A percentile compares a stretch with the other conserved stretches of the same genome.
phyloP scores from a whole-genome alignment of 2,888 invertebrate genomes.

The Apoderus coryli region DNA sequence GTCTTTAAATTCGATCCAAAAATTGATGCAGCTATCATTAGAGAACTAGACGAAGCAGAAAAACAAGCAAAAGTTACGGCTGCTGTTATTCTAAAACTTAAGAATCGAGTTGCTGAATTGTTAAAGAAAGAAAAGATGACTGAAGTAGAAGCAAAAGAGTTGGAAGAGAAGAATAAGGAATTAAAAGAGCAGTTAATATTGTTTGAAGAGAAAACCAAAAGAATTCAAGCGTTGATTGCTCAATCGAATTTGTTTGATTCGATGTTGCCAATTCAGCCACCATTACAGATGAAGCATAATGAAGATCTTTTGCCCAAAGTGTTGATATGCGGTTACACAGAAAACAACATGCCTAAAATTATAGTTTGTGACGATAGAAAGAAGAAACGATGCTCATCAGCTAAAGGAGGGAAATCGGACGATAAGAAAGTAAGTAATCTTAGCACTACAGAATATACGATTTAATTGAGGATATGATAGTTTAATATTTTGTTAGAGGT shows the following conservation, averaged over 20 bases:
- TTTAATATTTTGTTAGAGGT: too few species aligned
- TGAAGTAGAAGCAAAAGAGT: slow-evolving; percentile 39
- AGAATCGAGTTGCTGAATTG: slow-evolving; percentile 29
- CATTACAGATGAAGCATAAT: slow-evolving; percentile 18
- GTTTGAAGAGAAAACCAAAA: slow-evolving; percentile 44
- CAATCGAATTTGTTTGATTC: slow-evolving; percentile 29
- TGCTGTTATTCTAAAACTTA: slow-evolving; percentile 32
- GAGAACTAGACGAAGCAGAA: slow-evolving; percentile 35
- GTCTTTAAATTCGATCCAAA: slow-evolving; percentile 22
- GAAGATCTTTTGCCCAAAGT: slow-evolving; percentile 36
- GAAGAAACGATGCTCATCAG: too few species aligned
- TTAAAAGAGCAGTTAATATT: slow-evolving; percentile 44
- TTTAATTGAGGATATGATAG: too few species aligned
- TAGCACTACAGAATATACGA: too few species aligned
- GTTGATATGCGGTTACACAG: slow-evolving; percentile 38
- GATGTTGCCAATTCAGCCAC: slow-evolving; percentile 22
- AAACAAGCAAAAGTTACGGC: slow-evolving; percentile 34
- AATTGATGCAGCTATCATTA: slow-evolving; percentile 27
- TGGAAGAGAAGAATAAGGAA: slow-evolving; percentile 42
- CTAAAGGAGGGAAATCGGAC: too few species aligned
- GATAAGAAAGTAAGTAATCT: too few species aligned
- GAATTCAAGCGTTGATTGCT: slow-evolving; percentile 37
- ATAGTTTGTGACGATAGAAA: slow-evolving; percentile 34
- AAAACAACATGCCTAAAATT: slow-evolving; percentile 38
- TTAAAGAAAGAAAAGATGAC: slow-evolving; percentile 42